These are phyloP conservation scores for Leptinotarsa lineolata DNA, from an alignment of 1,140 invertebrate species.

Conservation along the genomic window DNA sequence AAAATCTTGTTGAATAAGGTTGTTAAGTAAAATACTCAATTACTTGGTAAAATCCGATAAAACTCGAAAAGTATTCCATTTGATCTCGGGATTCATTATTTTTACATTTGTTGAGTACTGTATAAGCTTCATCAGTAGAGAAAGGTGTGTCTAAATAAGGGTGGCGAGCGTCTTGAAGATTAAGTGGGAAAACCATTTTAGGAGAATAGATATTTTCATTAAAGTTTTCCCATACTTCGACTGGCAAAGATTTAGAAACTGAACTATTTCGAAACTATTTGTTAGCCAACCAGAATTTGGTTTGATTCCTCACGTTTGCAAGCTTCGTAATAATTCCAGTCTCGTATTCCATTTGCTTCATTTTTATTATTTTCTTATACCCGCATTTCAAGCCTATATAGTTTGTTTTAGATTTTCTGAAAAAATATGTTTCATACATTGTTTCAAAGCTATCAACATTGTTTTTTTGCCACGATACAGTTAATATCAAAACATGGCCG, in stretches of 20 bases:
- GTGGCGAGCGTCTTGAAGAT: too few species aligned
- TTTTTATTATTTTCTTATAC: neutral
- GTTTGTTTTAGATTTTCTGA: slow-evolving; percentile 6
- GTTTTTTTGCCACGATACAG: too few species aligned
- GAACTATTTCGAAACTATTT: neutral
- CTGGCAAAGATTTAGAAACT: neutral
- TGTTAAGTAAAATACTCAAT: neutral
- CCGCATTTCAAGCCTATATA: too few species aligned
- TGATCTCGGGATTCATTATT: neutral
- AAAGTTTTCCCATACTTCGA: slow-evolving; percentile 9
- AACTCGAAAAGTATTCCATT: neutral
- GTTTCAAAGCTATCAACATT: too few species aligned
- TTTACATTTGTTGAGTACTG: neutral
- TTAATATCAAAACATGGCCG: too few species aligned
- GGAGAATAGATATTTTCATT: too few species aligned
- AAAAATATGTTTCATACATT: slow-evolving; percentile 6
- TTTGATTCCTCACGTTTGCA: neutral
- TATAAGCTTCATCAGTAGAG: too few species aligned
- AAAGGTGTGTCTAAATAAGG: too few species aligned
- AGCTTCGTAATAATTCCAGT: neutral
- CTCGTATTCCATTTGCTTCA: neutral
- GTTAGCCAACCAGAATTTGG: neutral
- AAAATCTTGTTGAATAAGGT: slow-evolving; percentile 12
- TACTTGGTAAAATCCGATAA: neutral
- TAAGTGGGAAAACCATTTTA: too few species aligned